Evolutionary conservation across 2,797 vertebrate genomes (phyloP).

Genomic region (Coluber constrictor): DNA sequence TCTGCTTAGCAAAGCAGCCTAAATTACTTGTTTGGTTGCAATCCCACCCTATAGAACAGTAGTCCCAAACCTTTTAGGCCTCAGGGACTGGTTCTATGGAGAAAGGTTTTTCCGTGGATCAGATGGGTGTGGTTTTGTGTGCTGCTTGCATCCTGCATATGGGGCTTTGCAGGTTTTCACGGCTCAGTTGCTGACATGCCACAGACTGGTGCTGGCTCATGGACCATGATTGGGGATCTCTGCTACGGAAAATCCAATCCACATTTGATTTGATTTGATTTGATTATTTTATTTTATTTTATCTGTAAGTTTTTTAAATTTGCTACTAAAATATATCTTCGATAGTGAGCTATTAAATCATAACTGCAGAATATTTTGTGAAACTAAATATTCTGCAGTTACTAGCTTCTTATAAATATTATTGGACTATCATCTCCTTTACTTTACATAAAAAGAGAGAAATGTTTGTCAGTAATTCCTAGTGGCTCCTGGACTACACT

Average conservation of each 20-base stretch:
- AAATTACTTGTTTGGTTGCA: not conserved
- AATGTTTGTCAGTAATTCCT: not conserved
- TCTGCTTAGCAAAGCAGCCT: not conserved
- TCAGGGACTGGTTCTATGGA: not conserved
- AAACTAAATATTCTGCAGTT: not conserved
- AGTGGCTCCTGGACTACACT: not conserved
- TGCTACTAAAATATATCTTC: not conserved
- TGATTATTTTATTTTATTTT: not conserved
- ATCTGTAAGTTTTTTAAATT: not conserved
- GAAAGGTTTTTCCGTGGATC: not conserved
- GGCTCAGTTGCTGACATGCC: not conserved
- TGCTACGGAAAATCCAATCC: not conserved
- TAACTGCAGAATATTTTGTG: not conserved
- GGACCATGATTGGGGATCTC: not conserved
- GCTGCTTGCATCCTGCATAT: not conserved
- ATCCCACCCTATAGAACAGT: not conserved
- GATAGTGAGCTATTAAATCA: not conserved
- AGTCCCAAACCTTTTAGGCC: not conserved
- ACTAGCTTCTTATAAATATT: not conserved
- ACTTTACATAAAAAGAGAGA: not conserved
- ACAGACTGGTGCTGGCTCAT: too few species aligned
- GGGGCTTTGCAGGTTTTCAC: not conserved
- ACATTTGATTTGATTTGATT: too few species aligned
- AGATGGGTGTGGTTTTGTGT: not conserved
- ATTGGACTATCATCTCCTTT: not conserved